Evolutionary conservation across 2,797 vertebrate species (phyloP).

Genomic region (Podarcis siculus): DNA sequence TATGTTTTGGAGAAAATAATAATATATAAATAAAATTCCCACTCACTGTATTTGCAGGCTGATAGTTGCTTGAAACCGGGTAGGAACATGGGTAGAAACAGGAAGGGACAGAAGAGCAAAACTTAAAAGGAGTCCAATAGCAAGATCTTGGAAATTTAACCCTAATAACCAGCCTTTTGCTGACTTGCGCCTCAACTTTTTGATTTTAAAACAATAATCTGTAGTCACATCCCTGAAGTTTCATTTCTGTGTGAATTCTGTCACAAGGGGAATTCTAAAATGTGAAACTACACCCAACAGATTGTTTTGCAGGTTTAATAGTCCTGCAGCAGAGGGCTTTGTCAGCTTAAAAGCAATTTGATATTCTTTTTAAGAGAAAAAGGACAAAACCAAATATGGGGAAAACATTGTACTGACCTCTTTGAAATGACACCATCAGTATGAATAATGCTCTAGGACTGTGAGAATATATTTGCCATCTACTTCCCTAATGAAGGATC

Average conservation of each 20-base stretch:
- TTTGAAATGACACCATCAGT: neutral
- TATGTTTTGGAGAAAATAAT: too few species aligned
- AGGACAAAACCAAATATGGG: neutral
- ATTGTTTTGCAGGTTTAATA: neutral
- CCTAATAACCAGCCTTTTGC: neutral
- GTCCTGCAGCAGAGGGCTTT: neutral
- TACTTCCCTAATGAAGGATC: neutral
- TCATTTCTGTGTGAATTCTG: neutral
- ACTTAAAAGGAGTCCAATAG: neutral
- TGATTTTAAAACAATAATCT: neutral
- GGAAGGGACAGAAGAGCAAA: neutral
- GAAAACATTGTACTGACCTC: neutral
- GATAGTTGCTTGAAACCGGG: neutral
- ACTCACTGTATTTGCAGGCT: neutral
- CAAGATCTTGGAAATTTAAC: neutral
- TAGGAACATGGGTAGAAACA: neutral
- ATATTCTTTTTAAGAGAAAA: neutral
- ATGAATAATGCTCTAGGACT: neutral
- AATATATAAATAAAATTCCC: neutral
- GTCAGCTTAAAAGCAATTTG: neutral
- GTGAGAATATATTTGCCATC: too few species aligned
- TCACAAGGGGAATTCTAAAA: neutral
- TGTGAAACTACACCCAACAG: neutral
- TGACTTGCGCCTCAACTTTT: neutral
- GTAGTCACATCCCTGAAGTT: neutral